Base-by-base conservation (phyloP, 2,797 vertebrate genomes). In the Champsocephalus esox region DNA sequence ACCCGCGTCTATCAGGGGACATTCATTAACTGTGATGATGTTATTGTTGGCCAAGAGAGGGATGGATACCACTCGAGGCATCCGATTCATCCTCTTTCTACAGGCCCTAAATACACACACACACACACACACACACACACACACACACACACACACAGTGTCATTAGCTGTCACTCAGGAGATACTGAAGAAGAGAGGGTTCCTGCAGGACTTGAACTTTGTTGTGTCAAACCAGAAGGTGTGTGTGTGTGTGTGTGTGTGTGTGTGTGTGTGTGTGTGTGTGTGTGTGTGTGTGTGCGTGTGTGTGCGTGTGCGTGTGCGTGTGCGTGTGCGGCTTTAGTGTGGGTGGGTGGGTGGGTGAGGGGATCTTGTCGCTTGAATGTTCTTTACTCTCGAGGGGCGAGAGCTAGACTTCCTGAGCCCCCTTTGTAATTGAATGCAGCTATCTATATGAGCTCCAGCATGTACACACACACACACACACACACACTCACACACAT, bases 381-480 rank as follows among this genome's bases (percentile, higher is more conserved):
- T 45, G 50, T 87, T 90, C 77, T 88, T 77, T 74, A 71, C 74
- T 89, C 70, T 61, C 34, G 66, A 88, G 73, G 85, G 84, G 73
- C 16, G 61, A 77, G 58, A 24, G 80, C 55, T 86, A 67, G 70
- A 80, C 85, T 89, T 93, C 86, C 82, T 78, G 44, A 88, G 64
- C 63, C 79, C 45, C 58, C 21, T 87, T 88, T 84, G 83, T 88
- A 89, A 91, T 85, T 87, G 81, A 91, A 92, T 86, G 83, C 88
- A 88, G 91, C 76, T 83, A 82, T 88, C 84, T 66, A 70, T 77
- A 85, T 19, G 62, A 74, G 68, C 86, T 82, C 74, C 66, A 70
- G 82, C 80, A 66, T 79, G 41, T 19, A 60, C 43, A 51, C 24
- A 58, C 54, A 41, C 24, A 45, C 63, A 69, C 44, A 44, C 55